Conservation (phyloP, 2,888 invertebrate genomes). For the Axea sp. region DNA sequence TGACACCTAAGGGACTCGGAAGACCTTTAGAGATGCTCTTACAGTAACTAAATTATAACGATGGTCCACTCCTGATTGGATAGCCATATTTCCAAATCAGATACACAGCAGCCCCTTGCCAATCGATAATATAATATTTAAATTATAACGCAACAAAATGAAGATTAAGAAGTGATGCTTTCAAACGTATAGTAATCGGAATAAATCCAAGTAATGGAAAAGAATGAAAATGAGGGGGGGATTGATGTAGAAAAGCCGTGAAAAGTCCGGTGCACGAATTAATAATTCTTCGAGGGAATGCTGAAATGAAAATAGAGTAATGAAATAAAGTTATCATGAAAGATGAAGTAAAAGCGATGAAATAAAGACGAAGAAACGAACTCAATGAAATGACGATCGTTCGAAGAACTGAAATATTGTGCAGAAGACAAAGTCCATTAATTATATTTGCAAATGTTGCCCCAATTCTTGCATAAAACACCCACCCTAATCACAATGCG, state of each 20-base stretch:
- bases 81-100: slow-evolving; percentile 44
- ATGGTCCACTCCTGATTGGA: slow-evolving; percentile 45
- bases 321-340: too few species aligned
- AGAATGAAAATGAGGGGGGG: too few species aligned
- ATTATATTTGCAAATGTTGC: slow-evolving; percentile 15
- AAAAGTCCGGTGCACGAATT: too few species aligned
- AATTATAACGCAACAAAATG: not conserved
- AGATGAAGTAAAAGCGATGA: too few species aligned
- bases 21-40: slow-evolving; percentile 57
- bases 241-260: too few species aligned
- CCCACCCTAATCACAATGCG: slow-evolving; percentile 40
- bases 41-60: slow-evolving; percentile 56
- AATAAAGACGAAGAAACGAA: too few species aligned
- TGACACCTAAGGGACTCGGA: slow-evolving; percentile 56
- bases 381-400: too few species aligned
- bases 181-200: too few species aligned
- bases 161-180: not conserved
- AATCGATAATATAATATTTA: slow-evolving; percentile 20
- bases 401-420: too few species aligned
- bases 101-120: slow-evolving; percentile 17
- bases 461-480: slow-evolving; percentile 9
- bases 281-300: too few species aligned
- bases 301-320: too few species aligned
- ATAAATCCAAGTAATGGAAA: too few species aligned
- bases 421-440: slow-evolving; percentile 35